These are phyloP conservation scores for Pseudomyrmex sp. DNA, from an alignment of 1,140 invertebrate species.

Conservation along the genomic window DNA sequence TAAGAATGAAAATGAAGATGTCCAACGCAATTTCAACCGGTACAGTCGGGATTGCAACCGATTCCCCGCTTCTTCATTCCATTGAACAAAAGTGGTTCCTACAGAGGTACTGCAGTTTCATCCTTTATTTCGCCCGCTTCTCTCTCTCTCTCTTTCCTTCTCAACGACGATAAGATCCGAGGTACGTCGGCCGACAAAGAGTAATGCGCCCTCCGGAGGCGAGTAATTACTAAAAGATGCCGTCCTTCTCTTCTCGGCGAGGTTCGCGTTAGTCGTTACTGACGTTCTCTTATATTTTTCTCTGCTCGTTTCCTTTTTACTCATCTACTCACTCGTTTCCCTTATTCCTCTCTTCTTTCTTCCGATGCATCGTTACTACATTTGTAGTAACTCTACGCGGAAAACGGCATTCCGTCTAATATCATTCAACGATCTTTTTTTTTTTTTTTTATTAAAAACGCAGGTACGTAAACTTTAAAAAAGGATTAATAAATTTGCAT, in stretches of 20 bases:
- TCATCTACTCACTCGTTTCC: conserved; percentile 1
- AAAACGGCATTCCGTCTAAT: conserved; percentile 3
- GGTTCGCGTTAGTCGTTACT: conserved; percentile 50
- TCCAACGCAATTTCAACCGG: conserved; percentile 44
- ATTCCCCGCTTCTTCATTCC: conserved; percentile 9
- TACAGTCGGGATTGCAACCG: conserved; percentile 33
- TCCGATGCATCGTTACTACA: conserved; percentile 1
- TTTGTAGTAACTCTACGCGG: background rate
- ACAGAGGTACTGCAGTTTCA: conserved; percentile 24
- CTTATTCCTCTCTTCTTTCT: background rate
- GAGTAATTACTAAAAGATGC: conserved; percentile 72
- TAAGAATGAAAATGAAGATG: conserved; percentile 45
- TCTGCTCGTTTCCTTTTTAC: background rate
- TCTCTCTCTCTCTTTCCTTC: conserved; percentile 12
- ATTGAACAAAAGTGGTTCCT: conserved; percentile 39
- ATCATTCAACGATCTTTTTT: background rate
- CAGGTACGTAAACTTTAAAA: conserved; percentile 7
- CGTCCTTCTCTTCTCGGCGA: conserved; percentile 45
- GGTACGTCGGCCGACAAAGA: conserved; percentile 67
- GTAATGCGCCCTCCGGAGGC: conserved; percentile 68
- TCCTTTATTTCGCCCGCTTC: conserved; percentile 8
- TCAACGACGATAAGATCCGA: conserved; percentile 59
- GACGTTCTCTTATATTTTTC: conserved; percentile 47
- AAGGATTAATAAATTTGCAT: too few species aligned
- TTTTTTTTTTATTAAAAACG: conserved; percentile 20